Evolutionary conservation across 53 echinoderm and acorn worm species (phyloP), one percentile per base, ranked within the genome.

Genomic region (Arbacia lixula): DNA sequence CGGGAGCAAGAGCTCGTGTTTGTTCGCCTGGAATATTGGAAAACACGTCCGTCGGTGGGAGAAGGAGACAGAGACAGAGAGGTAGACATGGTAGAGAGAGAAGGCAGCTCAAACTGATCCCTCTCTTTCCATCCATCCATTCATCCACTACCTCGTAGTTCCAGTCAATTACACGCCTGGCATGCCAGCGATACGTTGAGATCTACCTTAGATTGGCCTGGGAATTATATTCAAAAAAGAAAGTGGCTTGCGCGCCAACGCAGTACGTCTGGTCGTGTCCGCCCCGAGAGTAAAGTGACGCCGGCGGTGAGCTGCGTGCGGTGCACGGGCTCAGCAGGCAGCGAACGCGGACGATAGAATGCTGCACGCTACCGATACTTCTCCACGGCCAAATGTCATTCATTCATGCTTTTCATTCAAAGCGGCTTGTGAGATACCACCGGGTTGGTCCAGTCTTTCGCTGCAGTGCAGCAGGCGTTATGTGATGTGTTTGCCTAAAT

Each of bases 161-260:
- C 12, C 24, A 68, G 21, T 68, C 28, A 68, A 68, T 41, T 6
- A 25, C 69, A 41, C 16, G 26, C n/a, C 36, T 36, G 36, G n/a
- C 35, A 66, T 37, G 36, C 69, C 28, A 26, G 69, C 41, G 27
- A 43, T 68, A 68, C 40, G 39, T 68, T 68, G 69, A 24, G 22
- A 68, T 68, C 69, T 68, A 41, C 41, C 25, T 68, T 68, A 68
- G 69, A 68, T 17, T 40, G 5, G 14, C 12, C 5, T 43, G 24
- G 36, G 5, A 40, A 68, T 24, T 12, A 25, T 19, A 4, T 24
- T 32, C 14, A 14, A 5, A 68, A 42, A 68, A 10, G 12, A 42
- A n/a, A n/a, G n/a, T n/a, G n/a, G n/a, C n/a, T n/a, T 68, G 69
- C 43, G 27, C 69, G 39, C 69, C 69, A 68, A 68, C 41, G 21